Percentiles rank a stretch among this genome's conserved stretches.
Conservation (phyloP, 2,113 vertebrate species). For the Serilophus lunatus region DNA sequence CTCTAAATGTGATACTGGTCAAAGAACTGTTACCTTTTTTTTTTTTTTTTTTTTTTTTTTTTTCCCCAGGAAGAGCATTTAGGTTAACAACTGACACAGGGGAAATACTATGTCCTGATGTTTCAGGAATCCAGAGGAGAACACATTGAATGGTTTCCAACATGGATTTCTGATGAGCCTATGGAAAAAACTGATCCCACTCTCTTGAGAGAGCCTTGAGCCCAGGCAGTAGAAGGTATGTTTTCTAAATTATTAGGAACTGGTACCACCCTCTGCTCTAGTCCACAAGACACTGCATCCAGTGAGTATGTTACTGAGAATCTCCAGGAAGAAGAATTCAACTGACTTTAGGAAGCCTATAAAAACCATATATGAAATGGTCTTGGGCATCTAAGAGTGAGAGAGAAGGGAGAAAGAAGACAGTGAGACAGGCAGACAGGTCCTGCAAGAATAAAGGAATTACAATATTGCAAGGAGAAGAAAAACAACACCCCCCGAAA, state of each 20-base stretch:
- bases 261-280: background rate
- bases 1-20: background rate
- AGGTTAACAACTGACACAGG: background rate
- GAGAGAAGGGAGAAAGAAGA: background rate
- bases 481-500: background rate
- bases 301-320: background rate
- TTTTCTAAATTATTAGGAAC: background rate
- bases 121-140: background rate
- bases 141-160: background rate
- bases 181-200: background rate
- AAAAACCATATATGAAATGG: background rate
- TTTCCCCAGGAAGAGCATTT: background rate
- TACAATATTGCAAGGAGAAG: background rate
- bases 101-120: fast-evolving
- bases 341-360: background rate
- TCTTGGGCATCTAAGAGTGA: background rate
- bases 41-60: too few species aligned
- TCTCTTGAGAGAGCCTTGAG: background rate
- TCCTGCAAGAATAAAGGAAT: background rate
- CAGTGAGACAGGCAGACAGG: background rate
- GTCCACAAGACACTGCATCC: background rate
- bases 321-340: background rate
- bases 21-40: background rate
- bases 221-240: background rate
- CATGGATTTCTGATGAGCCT: background rate